Base-by-base conservation (phyloP, 2,888 invertebrate species). In the Ophioninae sp. region DNA sequence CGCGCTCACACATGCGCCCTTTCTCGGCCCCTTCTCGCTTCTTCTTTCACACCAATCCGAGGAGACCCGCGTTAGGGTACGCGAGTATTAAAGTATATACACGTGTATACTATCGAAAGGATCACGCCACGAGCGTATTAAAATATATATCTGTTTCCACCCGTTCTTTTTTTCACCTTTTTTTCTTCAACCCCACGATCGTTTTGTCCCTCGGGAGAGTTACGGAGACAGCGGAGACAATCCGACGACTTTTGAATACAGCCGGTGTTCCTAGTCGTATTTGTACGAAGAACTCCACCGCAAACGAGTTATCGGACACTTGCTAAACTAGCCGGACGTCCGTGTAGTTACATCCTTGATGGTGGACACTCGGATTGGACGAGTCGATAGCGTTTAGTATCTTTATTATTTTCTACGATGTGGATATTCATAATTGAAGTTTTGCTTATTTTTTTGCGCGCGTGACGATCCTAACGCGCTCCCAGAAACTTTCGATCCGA, bases 1-100 rank as follows among this genome's bases (percentile, higher is more conserved):
- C 78, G 69, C 81, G 78, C 68, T 79, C 82, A 67, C 79, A 77
- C 82, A 79, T 81, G 62, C 79, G 76, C 78, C 30, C 57, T 59
- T 87, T 89, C 86, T 85, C 86, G 87, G 88, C 88, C 90, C 87
- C 89, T 84, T 70, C 67, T 72, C 59, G 44, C 57, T 64, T 44
- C 65, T 76, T 64, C 78, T 62, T 64, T 50, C 17, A 64, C 79
- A 50, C 73, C 62, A 57, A 21, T 21, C 68, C 41, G 37, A 65
- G 74, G 69, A 68, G 21, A 67, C 56, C 67, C 61, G 64, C 64
- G 59, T 8, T 30, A n/a, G 50, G 56, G 79, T 73, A 61, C 70
- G 41, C 62, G 72, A 70, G 23, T 50, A 23, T 20, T 23, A 44
- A 75, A 70, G 73, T 67, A 68, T 72, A 62, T 57, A 59, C 39